Base-by-base conservation (phyloP, 2,888 invertebrate genomes). In the Amphipyra tragopoginis region DNA sequence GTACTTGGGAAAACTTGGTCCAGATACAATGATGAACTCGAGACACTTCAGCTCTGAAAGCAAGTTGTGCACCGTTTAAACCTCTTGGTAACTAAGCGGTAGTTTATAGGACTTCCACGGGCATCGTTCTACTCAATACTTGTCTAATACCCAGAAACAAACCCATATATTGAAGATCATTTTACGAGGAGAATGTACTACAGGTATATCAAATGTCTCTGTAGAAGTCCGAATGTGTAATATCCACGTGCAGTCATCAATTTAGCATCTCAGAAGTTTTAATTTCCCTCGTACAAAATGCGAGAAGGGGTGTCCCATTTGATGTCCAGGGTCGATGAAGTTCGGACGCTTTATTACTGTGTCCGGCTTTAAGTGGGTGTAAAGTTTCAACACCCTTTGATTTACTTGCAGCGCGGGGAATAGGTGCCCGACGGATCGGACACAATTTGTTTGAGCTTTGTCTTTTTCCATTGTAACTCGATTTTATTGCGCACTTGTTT, bases 301-400 rank as follows among this genome's bases (percentile, higher is more conserved):
- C 86, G 89, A 88, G 84, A 90, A 92, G 91, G 93, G 94, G 93
- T 90, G 86, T 83, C 88, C 86, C 86, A 92, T 93, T 93, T 92
- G 93, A 93, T 92, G 93, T 93, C 91, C 93, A 92, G 90, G 90
- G 90, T 90, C 88, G 91, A 82, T 88, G 89, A 94, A 93, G 92
- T 94, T 94, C 92, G 93, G 90, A 93, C 93, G 93, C 90, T 94
- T 94, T 94, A 94, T 94, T 94, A 94, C 94, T 92, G 93, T 94
- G 94, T 94, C 94, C 94, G 93, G 93, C 92, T 93, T 91, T 94
- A 94, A 94, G 94, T 94, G 94, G 94, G 94, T 94, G 94, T 94
- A 94, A 94, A 94, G 94, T 94, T 94, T 93, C 94, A 93, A 93
- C 94, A 93, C 94, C 94, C 94, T 94, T 94, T 94, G 94, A 94